Base-by-base conservation (phyloP, 2,797 vertebrate genomes). In the Petrocephalus schoutedeni region DNA sequence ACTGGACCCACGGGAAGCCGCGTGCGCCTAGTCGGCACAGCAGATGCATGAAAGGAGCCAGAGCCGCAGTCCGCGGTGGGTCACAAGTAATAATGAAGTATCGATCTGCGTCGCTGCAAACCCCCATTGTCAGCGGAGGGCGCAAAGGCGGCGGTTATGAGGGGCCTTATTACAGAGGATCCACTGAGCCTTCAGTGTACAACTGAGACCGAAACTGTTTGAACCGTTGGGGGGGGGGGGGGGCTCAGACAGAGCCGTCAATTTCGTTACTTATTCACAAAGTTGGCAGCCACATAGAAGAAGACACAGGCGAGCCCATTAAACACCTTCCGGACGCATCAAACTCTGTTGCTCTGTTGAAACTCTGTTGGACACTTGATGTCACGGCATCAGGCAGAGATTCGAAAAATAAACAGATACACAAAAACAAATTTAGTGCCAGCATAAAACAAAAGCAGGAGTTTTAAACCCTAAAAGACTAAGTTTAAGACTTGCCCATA, bases 41-140 rank as follows among this genome's bases (percentile, higher is more conserved):
- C 82, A 16, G 36, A 10, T 36, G 23, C 23, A 80, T 45, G 57
- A 86, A 87, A 82, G 85, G 9, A 45, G 36, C 61, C 86, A 9
- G 74, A 41, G 9, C 28, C 4, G 36, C 58, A 8, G 74, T 87
- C 57, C 36, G 74, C 74, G 77, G 59, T 53, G 77, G 86, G 88
- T 89, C 88, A 89, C 6, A 41, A 89, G 86, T 89, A 87, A 87
- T 89, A 89, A 89, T 89, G 84, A 86, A 53, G 88, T 89, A 89
- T 89, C 21, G 88, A 89, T 87, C 86, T 9, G 85, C n/a, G 86
- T 51, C 45, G 71, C 87, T 86, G 84, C 85, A 89, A 89, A 82
- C 84, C 88, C 57, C 74, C 88, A 61, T 83, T 49, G 58, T 41
- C 32, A 14, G 28, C 28, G 67, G 67, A 36, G 14, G 14, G 32